Percentiles rank a stretch among this genome's conserved stretches.
Evolutionary conservation across 2,888 invertebrate genomes (phyloP).

Genomic region (Enchytraeus crypticus): DNA sequence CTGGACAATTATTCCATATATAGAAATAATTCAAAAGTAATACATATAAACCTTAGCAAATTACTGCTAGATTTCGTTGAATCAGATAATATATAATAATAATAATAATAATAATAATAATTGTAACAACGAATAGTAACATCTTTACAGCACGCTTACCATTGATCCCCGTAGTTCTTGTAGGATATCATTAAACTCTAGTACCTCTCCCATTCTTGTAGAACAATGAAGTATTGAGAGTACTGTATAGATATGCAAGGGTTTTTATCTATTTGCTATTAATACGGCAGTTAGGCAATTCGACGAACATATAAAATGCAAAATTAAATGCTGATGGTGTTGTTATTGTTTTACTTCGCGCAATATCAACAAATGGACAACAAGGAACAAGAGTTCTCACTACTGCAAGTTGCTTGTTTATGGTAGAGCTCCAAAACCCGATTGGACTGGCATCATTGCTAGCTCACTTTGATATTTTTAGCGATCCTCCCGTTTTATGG

Average conservation of each 20-base stretch:
- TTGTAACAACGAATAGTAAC: no score
- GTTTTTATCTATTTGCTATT: background rate
- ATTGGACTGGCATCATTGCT: no score
- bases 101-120: background rate
- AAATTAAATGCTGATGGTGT: no score
- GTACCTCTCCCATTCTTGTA: slow-evolving; percentile 59
- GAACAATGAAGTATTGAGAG: background rate
- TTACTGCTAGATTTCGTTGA: background rate
- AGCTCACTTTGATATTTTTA: no score
- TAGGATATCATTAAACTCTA: slow-evolving; percentile 69
- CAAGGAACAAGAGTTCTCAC: no score
- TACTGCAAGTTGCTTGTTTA: no score
- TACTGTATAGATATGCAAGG: background rate
- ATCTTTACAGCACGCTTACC: slow-evolving; percentile 57
- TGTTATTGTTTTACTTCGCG: background rate
- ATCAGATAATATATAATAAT: no score
- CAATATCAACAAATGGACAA: no score
- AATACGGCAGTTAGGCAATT: background rate
- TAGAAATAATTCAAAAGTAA: background rate
- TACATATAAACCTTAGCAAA: background rate
- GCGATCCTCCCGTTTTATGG: no score
- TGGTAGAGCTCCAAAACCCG: no score
- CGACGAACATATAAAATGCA: background rate
- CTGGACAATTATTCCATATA: background rate
- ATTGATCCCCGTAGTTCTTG: slow-evolving; percentile 50